phyloP scores from a whole-genome alignment of 2,113 vertebrate genomes.

The Lethenteron reissneri region DNA sequence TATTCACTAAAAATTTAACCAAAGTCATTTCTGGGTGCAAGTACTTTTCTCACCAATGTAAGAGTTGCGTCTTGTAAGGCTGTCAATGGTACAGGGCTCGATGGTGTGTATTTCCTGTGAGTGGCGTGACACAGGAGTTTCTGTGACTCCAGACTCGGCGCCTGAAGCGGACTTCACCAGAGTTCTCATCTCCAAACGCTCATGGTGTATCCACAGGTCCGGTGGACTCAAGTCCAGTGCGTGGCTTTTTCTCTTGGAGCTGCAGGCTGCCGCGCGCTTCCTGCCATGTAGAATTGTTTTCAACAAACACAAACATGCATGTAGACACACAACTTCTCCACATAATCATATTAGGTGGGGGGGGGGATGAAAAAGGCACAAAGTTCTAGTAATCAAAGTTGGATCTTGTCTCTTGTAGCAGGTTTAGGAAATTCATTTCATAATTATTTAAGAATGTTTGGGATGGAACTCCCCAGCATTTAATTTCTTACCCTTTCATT shows the following conservation, averaged over 20 bases:
- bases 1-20: no score
- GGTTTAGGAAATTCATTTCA: no score
- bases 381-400: no score
- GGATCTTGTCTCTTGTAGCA: no score
- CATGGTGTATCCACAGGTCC: conserved; percentile 85
- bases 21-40: no score
- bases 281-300: conserved; percentile 17
- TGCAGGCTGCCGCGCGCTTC: conserved; percentile 55
- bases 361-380: no score
- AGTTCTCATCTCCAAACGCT: conserved; percentile 94
- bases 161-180: conserved; percentile 54
- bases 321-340: no score
- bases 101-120: conserved; percentile 40
- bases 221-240: conserved; percentile 76
- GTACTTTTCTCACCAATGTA: not conserved
- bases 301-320: no score
- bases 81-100: conserved; percentile 3
- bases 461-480: no score
- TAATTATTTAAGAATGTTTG: no score
- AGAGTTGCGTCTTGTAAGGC: not conserved
- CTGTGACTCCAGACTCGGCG: conserved; percentile 32
- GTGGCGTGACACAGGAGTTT: conserved; percentile 37
- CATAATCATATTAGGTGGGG: no score
- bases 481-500: no score
- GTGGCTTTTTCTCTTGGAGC: conserved; percentile 58